phyloP scores from a whole-genome alignment of 2,888 invertebrate genomes.

The Tanaodytes sp. region DNA sequence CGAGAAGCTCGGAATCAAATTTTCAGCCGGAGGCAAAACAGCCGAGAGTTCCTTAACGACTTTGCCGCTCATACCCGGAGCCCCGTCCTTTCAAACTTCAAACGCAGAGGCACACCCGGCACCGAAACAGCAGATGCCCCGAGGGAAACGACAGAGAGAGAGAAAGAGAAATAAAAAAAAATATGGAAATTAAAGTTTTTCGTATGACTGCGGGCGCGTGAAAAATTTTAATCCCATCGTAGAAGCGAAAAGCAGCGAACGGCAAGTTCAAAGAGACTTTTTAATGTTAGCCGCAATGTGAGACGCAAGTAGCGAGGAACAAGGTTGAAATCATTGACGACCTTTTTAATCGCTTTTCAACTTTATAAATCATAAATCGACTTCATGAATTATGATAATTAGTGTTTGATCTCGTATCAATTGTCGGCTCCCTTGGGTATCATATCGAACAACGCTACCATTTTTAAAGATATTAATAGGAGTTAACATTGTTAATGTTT shows the following conservation, averaged over 20 bases:
- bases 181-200: conserved; percentile 38
- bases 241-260: conserved; percentile 21
- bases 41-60: conserved; percentile 42
- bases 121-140: not conserved
- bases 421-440: too few species aligned
- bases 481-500: too few species aligned
- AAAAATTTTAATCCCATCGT: conserved; percentile 33
- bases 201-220: conserved; percentile 39
- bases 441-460: too few species aligned
- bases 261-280: conserved; percentile 35
- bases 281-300: too few species aligned
- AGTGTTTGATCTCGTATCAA: too few species aligned
- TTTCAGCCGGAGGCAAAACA: conserved; percentile 42
- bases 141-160: not conserved
- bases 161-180: not conserved
- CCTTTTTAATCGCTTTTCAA: too few species aligned
- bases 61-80: conserved; percentile 22
- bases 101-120: conserved; percentile 13
- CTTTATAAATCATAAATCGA: too few species aligned
- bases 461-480: too few species aligned
- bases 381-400: too few species aligned
- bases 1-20: conserved; percentile 32
- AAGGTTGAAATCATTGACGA: too few species aligned
- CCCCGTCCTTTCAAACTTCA: conserved; percentile 35
- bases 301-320: too few species aligned